Evolutionary conservation across 92 coral and sea anemone genomes (phyloP), one percentile per base, ranked within the genome.

Genomic region (Scolanthus callimorphus): DNA sequence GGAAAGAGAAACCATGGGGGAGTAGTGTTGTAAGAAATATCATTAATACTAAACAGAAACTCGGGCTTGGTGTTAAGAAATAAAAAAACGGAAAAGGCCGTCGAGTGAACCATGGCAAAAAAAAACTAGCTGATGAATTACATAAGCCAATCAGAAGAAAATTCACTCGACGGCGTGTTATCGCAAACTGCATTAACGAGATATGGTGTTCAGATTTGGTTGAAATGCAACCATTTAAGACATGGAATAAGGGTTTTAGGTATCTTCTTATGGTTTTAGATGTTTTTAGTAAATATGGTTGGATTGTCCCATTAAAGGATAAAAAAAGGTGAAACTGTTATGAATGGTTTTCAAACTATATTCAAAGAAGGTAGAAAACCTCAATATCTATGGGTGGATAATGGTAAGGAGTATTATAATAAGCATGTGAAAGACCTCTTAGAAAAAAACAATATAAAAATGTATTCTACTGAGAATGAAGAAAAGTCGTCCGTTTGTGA

Each of bases 281-380:
- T 72, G 79, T 75, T 72, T 25, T 28, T 72, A 57, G 69, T 29
- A 75, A 69, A 68, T 68, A 69, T 27, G 78, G 67, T 46, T 75
- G 77, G 82, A 75, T 75, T 3, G 61, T 69, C 0, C 78, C 83
- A 2, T 68, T 54, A 46, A 74, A 74, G 29, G 76, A 74, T 34
- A 74, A 74, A 54, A n/a, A 74, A 74, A 21, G 81, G 76, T 2
- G 78, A 69, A 69, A 30, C 70, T 11, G 70, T 76, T 24, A 17
- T 45, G 2, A 25, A 69, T 0, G 63, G 70, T 15, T 49, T 76
- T 24, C 48, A 59, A 49, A 31, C 57, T 2, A 76, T 76, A 49
- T 76, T 74, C 67, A 74, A 74, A 46, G 81, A 65, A 25, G 81
- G 81, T 10, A 51, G 73, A 73, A 55, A 41, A 64, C 81, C 67